Conservation (phyloP, 2,888 invertebrate genomes). For the Phytoseiulus persimilis region DNA sequence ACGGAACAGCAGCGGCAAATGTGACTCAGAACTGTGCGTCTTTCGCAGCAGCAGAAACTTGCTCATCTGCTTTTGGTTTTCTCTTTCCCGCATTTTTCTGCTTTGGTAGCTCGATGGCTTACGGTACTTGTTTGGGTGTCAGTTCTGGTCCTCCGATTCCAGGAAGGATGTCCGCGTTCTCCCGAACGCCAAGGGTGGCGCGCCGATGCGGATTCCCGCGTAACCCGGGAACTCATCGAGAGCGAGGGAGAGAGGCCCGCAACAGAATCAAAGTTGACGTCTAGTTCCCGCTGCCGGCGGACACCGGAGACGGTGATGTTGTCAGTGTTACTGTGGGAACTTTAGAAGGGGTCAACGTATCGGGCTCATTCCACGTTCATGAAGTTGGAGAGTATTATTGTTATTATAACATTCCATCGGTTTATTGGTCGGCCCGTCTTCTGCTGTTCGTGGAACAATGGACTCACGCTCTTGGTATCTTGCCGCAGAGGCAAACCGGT, state of each 20-base stretch:
- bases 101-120: neutral
- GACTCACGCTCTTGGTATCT: neutral
- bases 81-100: neutral
- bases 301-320: neutral
- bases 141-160: neutral
- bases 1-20: neutral
- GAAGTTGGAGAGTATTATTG: neutral
- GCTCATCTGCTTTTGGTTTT: neutral
- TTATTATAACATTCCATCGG: conserved; percentile 5
- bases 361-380: neutral
- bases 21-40: neutral
- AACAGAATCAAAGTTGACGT: neutral
- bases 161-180: neutral
- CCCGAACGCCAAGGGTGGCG: too few relatives aligned
- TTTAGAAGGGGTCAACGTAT: conserved; percentile 5
- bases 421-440: neutral
- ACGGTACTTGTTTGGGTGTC: neutral
- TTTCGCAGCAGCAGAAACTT: neutral
- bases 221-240: too few relatives aligned
- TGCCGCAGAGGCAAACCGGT: neutral
- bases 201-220: too few relatives aligned
- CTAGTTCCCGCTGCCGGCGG: neutral
- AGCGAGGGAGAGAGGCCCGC: neutral
- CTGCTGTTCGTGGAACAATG: neutral
- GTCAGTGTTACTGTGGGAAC: neutral